Conservation (phyloP, 2,113 vertebrate species). For the Drymodes brunneopygia region DNA sequence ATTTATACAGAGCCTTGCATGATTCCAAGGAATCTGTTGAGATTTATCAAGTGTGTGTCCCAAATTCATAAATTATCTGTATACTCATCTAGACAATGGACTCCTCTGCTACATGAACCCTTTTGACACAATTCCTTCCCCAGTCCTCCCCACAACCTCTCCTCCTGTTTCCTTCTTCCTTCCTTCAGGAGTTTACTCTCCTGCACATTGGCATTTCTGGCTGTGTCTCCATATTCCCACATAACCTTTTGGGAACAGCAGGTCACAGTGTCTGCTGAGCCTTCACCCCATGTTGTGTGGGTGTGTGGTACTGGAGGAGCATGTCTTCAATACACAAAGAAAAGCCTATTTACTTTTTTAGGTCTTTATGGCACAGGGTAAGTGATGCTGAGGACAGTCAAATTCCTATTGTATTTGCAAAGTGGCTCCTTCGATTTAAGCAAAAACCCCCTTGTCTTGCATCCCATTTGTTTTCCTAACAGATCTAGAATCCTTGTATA, state of each 20-base stretch:
- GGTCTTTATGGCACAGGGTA: not conserved
- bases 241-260: not conserved
- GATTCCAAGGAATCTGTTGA: not conserved
- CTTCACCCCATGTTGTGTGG: not conserved
- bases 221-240: not conserved
- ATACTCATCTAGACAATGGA: not conserved
- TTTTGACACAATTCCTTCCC: not conserved
- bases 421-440: not conserved
- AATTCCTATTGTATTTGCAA: not conserved
- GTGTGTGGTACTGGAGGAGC: not conserved
- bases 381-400: not conserved
- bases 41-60: not conserved
- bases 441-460: not conserved
- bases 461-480: not conserved
- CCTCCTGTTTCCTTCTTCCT: not conserved
- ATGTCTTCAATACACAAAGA: not conserved
- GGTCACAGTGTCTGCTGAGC: not conserved
- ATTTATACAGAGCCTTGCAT: not conserved
- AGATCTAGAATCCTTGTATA: not conserved
- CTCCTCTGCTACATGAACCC: not conserved
- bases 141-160: rapidly evolving
- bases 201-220: not conserved
- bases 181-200: not conserved
- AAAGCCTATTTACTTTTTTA: not conserved
- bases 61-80: not conserved